Evolutionary conservation across 2,888 invertebrate genomes (phyloP).

Genomic region (Nasonovia ribisnigri): DNA sequence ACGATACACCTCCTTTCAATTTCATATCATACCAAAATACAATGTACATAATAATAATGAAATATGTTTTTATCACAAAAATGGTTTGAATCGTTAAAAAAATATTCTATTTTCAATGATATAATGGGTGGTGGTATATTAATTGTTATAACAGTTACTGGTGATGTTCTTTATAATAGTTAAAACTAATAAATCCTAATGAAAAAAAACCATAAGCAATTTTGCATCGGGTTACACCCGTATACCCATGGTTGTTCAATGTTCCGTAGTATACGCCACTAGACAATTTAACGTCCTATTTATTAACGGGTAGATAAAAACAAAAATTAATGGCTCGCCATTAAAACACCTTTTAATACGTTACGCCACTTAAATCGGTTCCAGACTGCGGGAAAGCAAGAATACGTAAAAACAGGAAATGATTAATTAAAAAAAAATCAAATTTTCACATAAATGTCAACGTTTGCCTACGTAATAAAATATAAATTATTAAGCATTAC

Average conservation of each 20-base stretch:
- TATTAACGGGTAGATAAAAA: slow-evolving; percentile 57
- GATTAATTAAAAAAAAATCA: slow-evolving; percentile 34
- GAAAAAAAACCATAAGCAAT: slow-evolving; percentile 57
- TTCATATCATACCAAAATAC: not conserved
- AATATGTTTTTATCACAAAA: slow-evolving; percentile 7
- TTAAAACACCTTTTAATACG: slow-evolving; percentile 63
- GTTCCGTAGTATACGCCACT: slow-evolving; percentile 40
- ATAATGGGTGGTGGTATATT: not conserved
- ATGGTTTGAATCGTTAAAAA: slow-evolving; percentile 21
- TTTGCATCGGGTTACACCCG: slow-evolving; percentile 64
- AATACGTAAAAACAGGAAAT: slow-evolving; percentile 15
- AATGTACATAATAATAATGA: not conserved
- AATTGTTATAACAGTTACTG: not conserved
- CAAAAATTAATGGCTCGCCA: slow-evolving; percentile 56
- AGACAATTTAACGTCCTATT: slow-evolving; percentile 54
- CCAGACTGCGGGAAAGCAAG: slow-evolving; percentile 30
- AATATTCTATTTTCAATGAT: not conserved
- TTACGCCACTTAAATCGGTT: slow-evolving; percentile 63
- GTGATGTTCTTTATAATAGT: not conserved
- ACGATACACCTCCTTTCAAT: not conserved
- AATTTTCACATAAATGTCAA: slow-evolving; percentile 1
- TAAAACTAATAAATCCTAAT: slow-evolving; percentile 62
- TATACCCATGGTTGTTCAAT: slow-evolving; percentile 49
- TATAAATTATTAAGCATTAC: not conserved
- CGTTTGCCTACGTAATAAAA: not conserved